Percentiles rank a stretch among this genome's conserved stretches.
These are phyloP conservation scores for Flexamia atlantica DNA, from an alignment of 2,888 invertebrate species.

Conservation along the genomic window DNA sequence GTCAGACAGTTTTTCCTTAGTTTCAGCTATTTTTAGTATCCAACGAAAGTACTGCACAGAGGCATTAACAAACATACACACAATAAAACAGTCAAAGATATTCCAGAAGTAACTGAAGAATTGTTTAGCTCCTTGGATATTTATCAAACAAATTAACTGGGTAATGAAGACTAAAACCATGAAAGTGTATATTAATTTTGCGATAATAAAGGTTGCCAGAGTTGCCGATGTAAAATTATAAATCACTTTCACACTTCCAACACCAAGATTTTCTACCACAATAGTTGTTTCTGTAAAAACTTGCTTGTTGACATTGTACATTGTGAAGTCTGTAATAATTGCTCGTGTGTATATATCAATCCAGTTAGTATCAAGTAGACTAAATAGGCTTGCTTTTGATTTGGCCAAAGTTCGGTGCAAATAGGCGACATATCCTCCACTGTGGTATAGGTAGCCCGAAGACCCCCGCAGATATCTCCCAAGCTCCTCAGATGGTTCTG, in stretches of 20 bases:
- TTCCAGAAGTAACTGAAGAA: neutral
- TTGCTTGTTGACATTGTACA: neutral
- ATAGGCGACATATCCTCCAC: neutral
- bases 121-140: neutral
- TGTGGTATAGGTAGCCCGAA: neutral
- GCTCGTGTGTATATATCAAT: neutral
- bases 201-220: neutral
- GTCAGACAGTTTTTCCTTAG: neutral
- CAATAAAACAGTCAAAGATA: neutral
- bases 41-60: neutral
- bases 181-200: neutral
- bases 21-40: neutral
- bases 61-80: neutral
- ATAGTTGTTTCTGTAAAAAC: slow-evolving; percentile 3
- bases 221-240: neutral
- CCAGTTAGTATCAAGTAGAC: slow-evolving; percentile 1
- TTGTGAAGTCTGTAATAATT: slow-evolving; percentile 1
- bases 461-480: neutral
- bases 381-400: neutral
- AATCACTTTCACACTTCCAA: neutral
- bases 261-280: neutral
- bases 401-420: neutral
- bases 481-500: neutral
- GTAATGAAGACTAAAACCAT: neutral
- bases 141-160: neutral